phyloP scores from a whole-genome alignment of 2,888 invertebrate genomes.

The Drosophila incognita region DNA sequence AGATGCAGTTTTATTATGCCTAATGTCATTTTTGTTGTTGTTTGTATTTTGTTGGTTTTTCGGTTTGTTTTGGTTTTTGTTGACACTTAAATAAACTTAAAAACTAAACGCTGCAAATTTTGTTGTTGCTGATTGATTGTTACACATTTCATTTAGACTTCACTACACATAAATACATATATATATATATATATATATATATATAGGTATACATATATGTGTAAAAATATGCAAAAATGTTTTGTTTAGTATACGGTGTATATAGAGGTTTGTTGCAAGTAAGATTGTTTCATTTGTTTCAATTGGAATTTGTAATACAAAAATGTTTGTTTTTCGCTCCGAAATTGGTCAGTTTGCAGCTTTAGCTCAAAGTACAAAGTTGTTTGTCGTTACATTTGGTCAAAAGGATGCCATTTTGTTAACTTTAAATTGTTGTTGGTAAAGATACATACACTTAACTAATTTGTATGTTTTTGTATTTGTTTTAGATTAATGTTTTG shows the following conservation, averaged over 20 bases:
- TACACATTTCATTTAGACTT: conserved; percentile 39
- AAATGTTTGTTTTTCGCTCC: conserved; percentile 37
- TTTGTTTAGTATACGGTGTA: conserved; percentile 12
- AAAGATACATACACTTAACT: background rate
- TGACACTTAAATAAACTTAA: conserved; percentile 54
- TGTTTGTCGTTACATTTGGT: conserved; percentile 22
- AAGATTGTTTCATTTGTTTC: conserved; percentile 15
- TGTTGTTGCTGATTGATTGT: conserved; percentile 49
- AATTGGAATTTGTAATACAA: conserved; percentile 7
- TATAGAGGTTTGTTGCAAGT: conserved; percentile 25
- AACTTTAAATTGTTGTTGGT: conserved; percentile 11
- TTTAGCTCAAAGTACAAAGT: conserved; percentile 30
- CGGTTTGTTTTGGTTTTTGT: conserved; percentile 8
- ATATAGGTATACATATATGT: conserved; percentile 11
- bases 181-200: background rate
- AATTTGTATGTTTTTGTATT: conserved; percentile 8
- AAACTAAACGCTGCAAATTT: conserved; percentile 49
- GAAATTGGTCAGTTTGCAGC: conserved; percentile 49
- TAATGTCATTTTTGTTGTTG: conserved; percentile 6
- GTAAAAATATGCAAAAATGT: conserved; percentile 36
- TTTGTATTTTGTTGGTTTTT: background rate
- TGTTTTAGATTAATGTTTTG: conserved; percentile 19
- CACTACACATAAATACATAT: conserved; percentile 2
- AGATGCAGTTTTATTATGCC: conserved; percentile 27
- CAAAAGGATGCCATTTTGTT: conserved; percentile 25